Evolutionary conservation across 2,113 vertebrate species (phyloP).

Genomic region (Dendropsophus ebraccatus): DNA sequence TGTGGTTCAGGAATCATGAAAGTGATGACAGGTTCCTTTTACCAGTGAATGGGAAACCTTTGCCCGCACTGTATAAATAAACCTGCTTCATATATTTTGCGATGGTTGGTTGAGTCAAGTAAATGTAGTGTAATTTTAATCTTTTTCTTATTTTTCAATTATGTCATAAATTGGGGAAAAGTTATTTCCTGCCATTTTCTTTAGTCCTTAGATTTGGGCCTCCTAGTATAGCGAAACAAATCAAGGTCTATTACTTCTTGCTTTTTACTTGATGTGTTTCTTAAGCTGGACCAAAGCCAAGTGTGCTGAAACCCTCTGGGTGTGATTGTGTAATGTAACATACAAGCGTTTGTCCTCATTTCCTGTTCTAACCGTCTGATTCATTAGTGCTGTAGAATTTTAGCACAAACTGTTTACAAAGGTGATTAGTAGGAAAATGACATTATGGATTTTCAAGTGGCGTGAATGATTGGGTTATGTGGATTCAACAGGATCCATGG

Average conservation of each 20-base stretch:
- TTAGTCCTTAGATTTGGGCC: neutral
- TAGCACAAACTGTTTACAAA: constrained; percentile 10
- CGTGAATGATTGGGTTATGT: neutral
- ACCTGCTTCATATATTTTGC: no score
- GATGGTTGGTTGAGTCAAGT: no score
- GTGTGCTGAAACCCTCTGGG: constrained; percentile 32
- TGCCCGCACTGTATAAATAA: no score
- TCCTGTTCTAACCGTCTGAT: constrained; percentile 56
- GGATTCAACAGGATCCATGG: neutral
- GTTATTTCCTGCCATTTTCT: neutral
- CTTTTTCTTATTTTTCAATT: neutral
- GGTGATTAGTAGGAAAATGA: constrained; percentile 32
- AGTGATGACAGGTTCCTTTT: no score
- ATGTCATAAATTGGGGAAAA: neutral
- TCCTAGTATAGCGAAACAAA: neutral
- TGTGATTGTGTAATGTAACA: constrained; percentile 56
- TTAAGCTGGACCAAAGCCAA: constrained; percentile 23
- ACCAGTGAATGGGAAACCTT: neutral
- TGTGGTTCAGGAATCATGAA: no score
- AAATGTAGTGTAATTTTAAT: neutral
- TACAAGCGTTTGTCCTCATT: constrained; percentile 39
- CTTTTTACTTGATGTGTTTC: neutral
- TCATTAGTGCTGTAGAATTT: constrained; percentile 29
- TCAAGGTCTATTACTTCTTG: neutral
- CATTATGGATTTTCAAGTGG: constrained; percentile 7